Evolutionary conservation across 2,113 vertebrate species (phyloP), one percentile per base, ranked within the genome.

Genomic region (Carassius gibelio): DNA sequence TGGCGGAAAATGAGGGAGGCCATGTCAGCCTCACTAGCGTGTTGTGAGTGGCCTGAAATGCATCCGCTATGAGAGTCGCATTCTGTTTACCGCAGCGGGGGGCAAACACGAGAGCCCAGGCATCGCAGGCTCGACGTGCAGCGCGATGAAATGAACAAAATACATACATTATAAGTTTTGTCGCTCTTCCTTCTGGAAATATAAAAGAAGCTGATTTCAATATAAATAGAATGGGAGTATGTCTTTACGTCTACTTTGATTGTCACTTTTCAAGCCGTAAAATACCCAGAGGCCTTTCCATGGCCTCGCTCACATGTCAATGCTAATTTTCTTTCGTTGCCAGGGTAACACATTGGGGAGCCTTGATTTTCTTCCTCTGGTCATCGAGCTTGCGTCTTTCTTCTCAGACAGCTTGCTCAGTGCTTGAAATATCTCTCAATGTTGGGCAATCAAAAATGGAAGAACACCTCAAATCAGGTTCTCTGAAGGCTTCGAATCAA

Each of bases 1-100:
- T 95, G 94, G 94, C 90, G 91, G 93, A 91, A 94, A 95, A 94
- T 92, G 93, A 94, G 92, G 91, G 89, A 91, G 92, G 88, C 91
- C 92, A 84, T 94, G 92, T 94, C 89, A 89, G 89, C 91, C 91
- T 90, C 88, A 90, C 89, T 0, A 88, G 78, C 15, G 86, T 90
- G 93, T 93, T 93, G 92, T 88, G 91, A 93, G 93, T 89, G 91
- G 85, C 91, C 91, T 91, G 92, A 94, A 95, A 94, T 93, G 93
- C 93, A 93, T 92, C 92, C 84, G 91, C 94, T 93, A 92, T 94
- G 91, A 94, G 93, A 89, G 92, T 90, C 88, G 87, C 91, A 92
- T 91, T 92, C 94, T 94, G 94, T 95, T 95, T 95, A 95, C 91
- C 95, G 11, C 94, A 93, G 93, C 91, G 34, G 95, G 95, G 92